Base-by-base conservation (phyloP, 2,888 invertebrate species). In the Furcula furcula region DNA sequence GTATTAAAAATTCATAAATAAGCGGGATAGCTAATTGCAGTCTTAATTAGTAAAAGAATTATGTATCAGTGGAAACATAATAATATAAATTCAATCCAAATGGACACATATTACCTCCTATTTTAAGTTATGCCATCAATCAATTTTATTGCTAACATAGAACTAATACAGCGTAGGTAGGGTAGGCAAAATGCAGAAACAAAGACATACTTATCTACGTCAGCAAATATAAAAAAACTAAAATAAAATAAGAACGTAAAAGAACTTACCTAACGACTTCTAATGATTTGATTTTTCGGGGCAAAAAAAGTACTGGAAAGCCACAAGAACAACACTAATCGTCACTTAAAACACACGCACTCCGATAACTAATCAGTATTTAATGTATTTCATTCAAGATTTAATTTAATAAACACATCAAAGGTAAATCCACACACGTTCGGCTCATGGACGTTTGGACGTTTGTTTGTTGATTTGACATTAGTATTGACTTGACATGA, bases 181-280 rank as follows among this genome's bases (percentile, higher is more conserved):
- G n/a, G n/a, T n/a, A n/a, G n/a, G n/a, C n/a, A n/a, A n/a, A n/a
- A n/a, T n/a, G n/a, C n/a, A n/a, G n/a, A n/a, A n/a, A n/a, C n/a
- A n/a, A n/a, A n/a, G n/a, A n/a, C n/a, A n/a, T n/a, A n/a, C n/a
- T n/a, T n/a, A n/a, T n/a, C 9, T 10, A 21, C 21, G n/a, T 21
- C 21, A 21, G 10, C 10, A 20, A 9, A 7, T 6, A 23, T 16
- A 10, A 22, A 12, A 10, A 34, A 10, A 37, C 15, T 36, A 48
- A 33, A 31, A 45, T 36, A 51, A 40, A 51, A 55, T 40, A 34
- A 55, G 36, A 52, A 49, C 54, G 46, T 52, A 46, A 12, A 3
- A 31, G 41, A 23, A 16, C 49, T 42, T 15, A 55, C 55, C 49
- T 25, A 35, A 30, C 19, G n/a, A 40, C 33, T 27, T 7, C 13